Conservation (phyloP, 1,140 invertebrate species). For the Sycophila sp. region DNA sequence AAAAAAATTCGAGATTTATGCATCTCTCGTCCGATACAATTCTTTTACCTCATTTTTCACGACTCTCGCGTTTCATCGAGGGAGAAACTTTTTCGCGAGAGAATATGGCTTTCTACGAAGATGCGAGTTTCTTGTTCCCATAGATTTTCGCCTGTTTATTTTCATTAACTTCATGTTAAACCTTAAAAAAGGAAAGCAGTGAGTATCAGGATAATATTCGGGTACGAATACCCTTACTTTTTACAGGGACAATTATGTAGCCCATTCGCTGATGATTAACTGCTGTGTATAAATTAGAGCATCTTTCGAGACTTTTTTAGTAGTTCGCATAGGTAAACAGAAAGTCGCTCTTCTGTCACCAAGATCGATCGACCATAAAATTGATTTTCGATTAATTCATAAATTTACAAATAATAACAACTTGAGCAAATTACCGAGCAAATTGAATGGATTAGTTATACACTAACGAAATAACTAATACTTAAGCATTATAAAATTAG, state of each 20-base stretch:
- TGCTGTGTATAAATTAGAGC: background rate
- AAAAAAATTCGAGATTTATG: constrained; percentile 21
- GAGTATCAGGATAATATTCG: constrained; percentile 13
- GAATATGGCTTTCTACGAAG: constrained; percentile 40
- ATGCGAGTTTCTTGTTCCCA: constrained; percentile 46
- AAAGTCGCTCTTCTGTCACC: constrained; percentile 15
- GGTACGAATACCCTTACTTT: background rate
- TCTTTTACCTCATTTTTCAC: constrained; percentile 10
- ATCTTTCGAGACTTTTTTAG: background rate
- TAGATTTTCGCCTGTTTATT: constrained; percentile 30
- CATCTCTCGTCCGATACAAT: constrained; percentile 14
- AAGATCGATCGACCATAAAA: constrained; percentile 2
- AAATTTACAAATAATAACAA: constrained; percentile 34
- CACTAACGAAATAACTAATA: constrained; percentile 35
- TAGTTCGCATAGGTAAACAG: constrained; percentile 11
- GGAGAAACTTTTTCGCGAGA: constrained; percentile 13
- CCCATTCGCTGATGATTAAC: background rate
- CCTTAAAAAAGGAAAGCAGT: background rate
- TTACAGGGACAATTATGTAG: constrained; percentile 5
- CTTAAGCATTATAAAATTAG: constrained; percentile 26
- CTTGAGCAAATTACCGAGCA: constrained; percentile 19
- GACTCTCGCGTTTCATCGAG: constrained; percentile 15
- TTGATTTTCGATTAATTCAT: constrained; percentile 19
- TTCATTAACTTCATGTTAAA: constrained; percentile 17
- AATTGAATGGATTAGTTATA: constrained; percentile 30